Percentiles rank a stretch among this genome's conserved stretches.
Conservation (phyloP, 2,797 vertebrate species). For the Vultur gryphus region DNA sequence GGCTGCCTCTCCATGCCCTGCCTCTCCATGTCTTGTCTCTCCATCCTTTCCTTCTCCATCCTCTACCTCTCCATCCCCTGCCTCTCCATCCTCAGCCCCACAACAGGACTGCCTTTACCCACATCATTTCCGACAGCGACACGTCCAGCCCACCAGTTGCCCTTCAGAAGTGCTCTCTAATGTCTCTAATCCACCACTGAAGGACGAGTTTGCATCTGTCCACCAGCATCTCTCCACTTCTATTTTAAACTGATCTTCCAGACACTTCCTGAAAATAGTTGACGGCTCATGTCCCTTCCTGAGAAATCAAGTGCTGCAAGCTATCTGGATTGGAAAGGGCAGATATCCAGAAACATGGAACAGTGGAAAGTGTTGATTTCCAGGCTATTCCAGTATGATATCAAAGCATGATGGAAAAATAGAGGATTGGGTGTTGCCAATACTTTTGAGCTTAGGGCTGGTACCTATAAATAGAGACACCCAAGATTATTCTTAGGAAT, state of each 20-base stretch:
- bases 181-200: neutral
- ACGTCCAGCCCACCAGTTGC: neutral
- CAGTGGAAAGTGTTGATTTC: slow-evolving; percentile 35
- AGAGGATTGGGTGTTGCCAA: neutral
- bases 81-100: neutral
- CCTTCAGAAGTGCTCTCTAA: neutral
- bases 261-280: slow-evolving; percentile 37
- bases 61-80: neutral
- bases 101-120: neutral
- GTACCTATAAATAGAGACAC: slow-evolving; percentile 43
- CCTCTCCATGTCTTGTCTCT: neutral
- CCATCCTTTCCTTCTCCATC: neutral
- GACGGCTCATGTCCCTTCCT: neutral
- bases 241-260: slow-evolving; percentile 34
- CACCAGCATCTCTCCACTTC: slow-evolving; percentile 5
- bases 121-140: neutral
- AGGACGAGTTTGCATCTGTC: neutral
- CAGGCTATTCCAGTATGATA: neutral
- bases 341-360: slow-evolving; percentile 25
- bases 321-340: neutral
- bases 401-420: slow-evolving; percentile 11
- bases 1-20: neutral
- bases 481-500: slow-evolving; percentile 48
- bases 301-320: neutral
- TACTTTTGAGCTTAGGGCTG: slow-evolving; percentile 5